A percentile compares a stretch with the other conserved stretches of the same genome.
Conservation (phyloP, 2,797 vertebrate species). For the Notamacropus eugenii region DNA sequence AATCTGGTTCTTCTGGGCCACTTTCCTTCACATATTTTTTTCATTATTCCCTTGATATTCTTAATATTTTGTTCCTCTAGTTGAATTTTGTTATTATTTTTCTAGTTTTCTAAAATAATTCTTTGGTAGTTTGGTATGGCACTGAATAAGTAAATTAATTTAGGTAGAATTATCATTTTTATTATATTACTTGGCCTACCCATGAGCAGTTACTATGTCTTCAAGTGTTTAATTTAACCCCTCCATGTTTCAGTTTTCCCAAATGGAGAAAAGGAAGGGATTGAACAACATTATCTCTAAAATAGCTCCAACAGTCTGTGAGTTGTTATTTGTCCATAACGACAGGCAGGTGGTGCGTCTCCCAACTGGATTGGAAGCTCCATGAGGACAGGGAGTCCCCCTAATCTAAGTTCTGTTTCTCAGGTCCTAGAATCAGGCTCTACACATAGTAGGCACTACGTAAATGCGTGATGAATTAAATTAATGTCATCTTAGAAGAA, state of each 20-base stretch:
- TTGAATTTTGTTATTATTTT: too few relatives aligned
- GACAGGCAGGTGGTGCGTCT: neutral
- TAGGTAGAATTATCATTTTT: neutral
- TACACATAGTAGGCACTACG: neutral
- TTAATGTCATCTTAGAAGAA: neutral
- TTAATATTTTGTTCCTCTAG: too few relatives aligned
- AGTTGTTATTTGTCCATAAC: neutral
- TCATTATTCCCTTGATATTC: too few relatives aligned
- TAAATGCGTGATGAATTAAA: neutral
- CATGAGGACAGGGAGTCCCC: neutral
- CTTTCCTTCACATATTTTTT: neutral
- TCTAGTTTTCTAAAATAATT: too few relatives aligned
- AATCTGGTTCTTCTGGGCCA: neutral
- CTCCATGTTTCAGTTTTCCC: neutral
- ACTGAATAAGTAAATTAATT: neutral
- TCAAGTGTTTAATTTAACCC: neutral
- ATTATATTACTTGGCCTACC: neutral
- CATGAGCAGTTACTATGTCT: neutral
- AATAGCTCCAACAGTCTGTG: neutral
- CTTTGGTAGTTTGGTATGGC: too few relatives aligned
- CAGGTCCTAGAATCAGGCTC: neutral
- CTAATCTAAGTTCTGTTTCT: neutral
- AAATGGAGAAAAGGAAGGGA: neutral
- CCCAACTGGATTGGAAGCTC: neutral
- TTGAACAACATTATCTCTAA: neutral